Percentiles rank a stretch among this genome's conserved stretches.
Conservation (phyloP, 2,113 vertebrate species). For the Ameiurus melas region DNA sequence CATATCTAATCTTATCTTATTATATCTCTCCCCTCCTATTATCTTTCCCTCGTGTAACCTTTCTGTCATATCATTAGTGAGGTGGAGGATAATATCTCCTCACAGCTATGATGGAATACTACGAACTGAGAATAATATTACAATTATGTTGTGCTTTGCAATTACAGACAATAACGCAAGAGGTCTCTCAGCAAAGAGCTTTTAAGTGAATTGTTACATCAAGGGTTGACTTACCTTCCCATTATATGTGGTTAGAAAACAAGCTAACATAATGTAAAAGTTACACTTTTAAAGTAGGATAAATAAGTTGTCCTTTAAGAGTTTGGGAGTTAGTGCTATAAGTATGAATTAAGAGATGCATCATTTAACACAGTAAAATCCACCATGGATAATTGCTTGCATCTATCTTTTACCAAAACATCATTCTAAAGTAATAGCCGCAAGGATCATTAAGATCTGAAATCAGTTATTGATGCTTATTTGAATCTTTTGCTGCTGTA, state of each 20-base stretch:
- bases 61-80: constrained; percentile 50
- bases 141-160: constrained; percentile 48
- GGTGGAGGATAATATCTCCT: constrained; percentile 51
- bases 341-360: neutral
- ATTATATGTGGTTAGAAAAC: constrained; percentile 12
- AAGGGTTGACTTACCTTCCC: constrained; percentile 16
- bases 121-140: constrained; percentile 49
- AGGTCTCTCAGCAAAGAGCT: constrained; percentile 35
- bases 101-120: constrained; percentile 45
- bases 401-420: neutral
- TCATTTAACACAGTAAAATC: neutral
- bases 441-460: neutral
- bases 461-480: neutral
- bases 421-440: neutral
- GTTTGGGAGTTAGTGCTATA: neutral
- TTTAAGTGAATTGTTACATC: constrained; percentile 36
- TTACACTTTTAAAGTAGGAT: constrained; percentile 15
- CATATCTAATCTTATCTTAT: constrained; percentile 56
- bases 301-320: neutral
- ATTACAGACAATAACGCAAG: constrained; percentile 45
- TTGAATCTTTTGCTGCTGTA: neutral
- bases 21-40: constrained; percentile 51
- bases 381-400: neutral
- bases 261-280: constrained; percentile 19
- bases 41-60: constrained; percentile 46